phyloP scores from a whole-genome alignment of 1,140 invertebrate genomes.

The Calephelis virginiensis region DNA sequence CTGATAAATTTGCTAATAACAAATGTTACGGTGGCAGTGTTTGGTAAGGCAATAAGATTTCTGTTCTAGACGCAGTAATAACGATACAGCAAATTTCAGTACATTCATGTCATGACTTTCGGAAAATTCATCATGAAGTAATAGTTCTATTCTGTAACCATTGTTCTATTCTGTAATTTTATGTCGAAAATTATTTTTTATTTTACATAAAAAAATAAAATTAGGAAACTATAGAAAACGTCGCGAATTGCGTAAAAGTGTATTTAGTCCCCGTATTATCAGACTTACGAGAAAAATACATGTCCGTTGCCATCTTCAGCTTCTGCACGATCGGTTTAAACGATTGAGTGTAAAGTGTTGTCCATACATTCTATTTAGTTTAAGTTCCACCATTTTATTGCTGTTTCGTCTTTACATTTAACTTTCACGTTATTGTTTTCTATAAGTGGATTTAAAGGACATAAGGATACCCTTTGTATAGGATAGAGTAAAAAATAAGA shows the following conservation, averaged over 20 bases:
- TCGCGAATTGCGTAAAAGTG: neutral
- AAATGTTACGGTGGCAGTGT: no score
- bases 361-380: slow-evolving; percentile 13
- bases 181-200: no score
- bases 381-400: slow-evolving; percentile 10
- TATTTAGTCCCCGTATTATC: slow-evolving; percentile 15
- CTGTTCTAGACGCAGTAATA: no score
- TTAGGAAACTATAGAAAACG: neutral
- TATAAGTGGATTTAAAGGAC: slow-evolving; percentile 3
- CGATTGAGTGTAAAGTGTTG: slow-evolving; percentile 14
- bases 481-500: no score
- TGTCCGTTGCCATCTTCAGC: slow-evolving; percentile 22
- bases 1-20: no score
- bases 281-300: slow-evolving; percentile 24
- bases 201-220: no score
- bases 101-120: no score
- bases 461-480: neutral
- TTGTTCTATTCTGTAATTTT: no score
- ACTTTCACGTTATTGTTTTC: slow-evolving; percentile 6
- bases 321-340: slow-evolving; percentile 12
- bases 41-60: no score
- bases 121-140: no score
- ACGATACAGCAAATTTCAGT: neutral
- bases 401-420: slow-evolving; percentile 7
- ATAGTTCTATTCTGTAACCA: no score